phyloP scores from a whole-genome alignment of 2,113 vertebrate species.

The Herpetotheres cachinnans region DNA sequence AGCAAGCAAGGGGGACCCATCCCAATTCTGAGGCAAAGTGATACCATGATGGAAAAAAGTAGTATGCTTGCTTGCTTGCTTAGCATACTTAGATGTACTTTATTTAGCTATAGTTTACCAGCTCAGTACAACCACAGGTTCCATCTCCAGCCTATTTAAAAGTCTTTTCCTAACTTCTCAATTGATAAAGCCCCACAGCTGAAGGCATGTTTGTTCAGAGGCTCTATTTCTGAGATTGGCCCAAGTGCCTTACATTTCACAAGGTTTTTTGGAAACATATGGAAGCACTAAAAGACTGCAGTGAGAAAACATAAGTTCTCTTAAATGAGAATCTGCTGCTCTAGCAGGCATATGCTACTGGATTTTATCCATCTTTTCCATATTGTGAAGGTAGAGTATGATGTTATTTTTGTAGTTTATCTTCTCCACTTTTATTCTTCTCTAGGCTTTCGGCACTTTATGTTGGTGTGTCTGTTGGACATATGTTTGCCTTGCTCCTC shows the following conservation, averaged over 20 bases:
- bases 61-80: neutral
- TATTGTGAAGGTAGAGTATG: conserved; percentile 59
- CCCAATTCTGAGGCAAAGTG: neutral
- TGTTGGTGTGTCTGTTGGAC: conserved; percentile 54
- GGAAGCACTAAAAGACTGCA: conserved; percentile 67
- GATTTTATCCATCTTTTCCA: conserved; percentile 62
- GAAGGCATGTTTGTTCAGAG: conserved; percentile 3
- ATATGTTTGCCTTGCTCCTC: conserved; percentile 57
- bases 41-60: neutral
- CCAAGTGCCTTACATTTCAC: conserved; percentile 39
- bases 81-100: neutral
- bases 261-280: conserved; percentile 62
- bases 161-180: neutral
- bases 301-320: conserved; percentile 64
- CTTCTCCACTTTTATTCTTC: conserved; percentile 46
- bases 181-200: neutral
- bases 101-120: neutral
- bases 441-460: conserved; percentile 27
- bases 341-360: conserved; percentile 64
- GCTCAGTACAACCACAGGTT: neutral
- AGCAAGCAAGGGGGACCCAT: neutral
- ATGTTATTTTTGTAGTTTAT: conserved; percentile 59
- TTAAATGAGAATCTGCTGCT: conserved; percentile 66
- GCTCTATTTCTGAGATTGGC: conserved; percentile 32
- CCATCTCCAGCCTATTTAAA: neutral